Percentiles rank a stretch among this genome's conserved stretches.
phyloP scores from a whole-genome alignment of 2,888 invertebrate species.

The Dione juno region DNA sequence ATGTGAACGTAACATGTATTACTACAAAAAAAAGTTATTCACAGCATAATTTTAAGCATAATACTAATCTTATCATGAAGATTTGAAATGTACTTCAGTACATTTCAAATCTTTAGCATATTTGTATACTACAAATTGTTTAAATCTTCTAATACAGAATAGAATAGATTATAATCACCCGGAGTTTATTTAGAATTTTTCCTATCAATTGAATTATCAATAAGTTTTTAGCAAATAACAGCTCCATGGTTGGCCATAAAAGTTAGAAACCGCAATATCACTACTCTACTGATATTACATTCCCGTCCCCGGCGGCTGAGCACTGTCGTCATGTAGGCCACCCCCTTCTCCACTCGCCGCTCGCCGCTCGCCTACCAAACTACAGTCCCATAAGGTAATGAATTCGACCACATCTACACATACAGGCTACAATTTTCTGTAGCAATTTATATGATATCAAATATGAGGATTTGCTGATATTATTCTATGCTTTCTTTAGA shows the following conservation, averaged over 20 bases:
- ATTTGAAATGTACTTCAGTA: not conserved
- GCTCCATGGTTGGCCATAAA: slow-evolving; percentile 62
- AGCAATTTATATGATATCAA: slow-evolving; percentile 59
- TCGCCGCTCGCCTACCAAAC: slow-evolving; percentile 53
- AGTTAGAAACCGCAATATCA: slow-evolving; percentile 78
- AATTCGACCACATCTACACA: slow-evolving; percentile 74
- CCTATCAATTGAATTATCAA: slow-evolving; percentile 49
- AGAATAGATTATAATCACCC: slow-evolving; percentile 34
- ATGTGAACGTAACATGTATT: too few relatives aligned
- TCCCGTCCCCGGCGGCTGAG: slow-evolving; percentile 58
- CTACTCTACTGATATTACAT: slow-evolving; percentile 78
- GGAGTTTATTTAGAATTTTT: slow-evolving; percentile 39
- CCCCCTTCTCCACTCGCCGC: slow-evolving; percentile 53
- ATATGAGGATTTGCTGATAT: slow-evolving; percentile 44
- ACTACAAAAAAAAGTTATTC: not conserved
- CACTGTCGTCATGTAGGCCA: slow-evolving; percentile 72
- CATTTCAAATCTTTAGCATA: not conserved
- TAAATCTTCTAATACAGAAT: slow-evolving; percentile 32
- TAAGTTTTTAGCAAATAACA: slow-evolving; percentile 54
- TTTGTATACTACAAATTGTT: slow-evolving; percentile 31
- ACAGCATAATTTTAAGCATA: not conserved
- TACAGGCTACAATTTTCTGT: slow-evolving; percentile 76
- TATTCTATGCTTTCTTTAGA: not conserved
- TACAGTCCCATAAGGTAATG: slow-evolving; percentile 74
- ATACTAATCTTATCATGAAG: not conserved